Percentiles rank a stretch among this genome's conserved stretches.
phyloP scores from a whole-genome alignment of 2,888 invertebrate genomes.

The Disparrhopalites patrizii region DNA sequence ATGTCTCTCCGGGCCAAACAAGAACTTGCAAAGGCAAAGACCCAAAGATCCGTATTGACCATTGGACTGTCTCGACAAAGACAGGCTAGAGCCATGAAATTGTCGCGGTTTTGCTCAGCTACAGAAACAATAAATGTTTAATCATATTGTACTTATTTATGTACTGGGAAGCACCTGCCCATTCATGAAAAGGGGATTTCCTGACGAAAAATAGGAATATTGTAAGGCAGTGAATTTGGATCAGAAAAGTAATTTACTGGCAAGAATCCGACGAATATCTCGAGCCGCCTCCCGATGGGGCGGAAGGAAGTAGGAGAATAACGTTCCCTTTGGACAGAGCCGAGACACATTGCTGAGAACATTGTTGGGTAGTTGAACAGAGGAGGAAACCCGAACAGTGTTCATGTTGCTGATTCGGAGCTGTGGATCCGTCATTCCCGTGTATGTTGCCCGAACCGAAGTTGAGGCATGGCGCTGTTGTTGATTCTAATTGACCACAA shows the following conservation, averaged over 20 bases:
- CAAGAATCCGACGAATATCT: constrained; percentile 64
- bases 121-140: too few species aligned
- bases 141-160: too few species aligned
- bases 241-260: too few species aligned
- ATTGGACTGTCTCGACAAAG: constrained; percentile 57
- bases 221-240: too few species aligned
- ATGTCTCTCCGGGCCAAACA: constrained; percentile 69
- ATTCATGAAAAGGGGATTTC: too few species aligned
- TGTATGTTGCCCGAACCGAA: neutral
- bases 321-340: constrained; percentile 27
- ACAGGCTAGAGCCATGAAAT: constrained; percentile 66
- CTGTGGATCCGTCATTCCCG: neutral
- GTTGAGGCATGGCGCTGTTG: neutral
- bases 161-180: too few species aligned
- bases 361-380: neutral
- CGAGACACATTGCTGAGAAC: constrained; percentile 23
- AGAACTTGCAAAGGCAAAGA: constrained; percentile 72
- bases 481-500: neutral
- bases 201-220: too few species aligned
- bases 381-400: neutral
- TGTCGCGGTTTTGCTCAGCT: constrained; percentile 68
- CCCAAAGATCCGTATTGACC: constrained; percentile 70
- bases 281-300: constrained; percentile 67
- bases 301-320: constrained; percentile 70
- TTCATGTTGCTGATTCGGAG: neutral